These are phyloP conservation scores for Metallyticus violacea DNA, from an alignment of 2,888 invertebrate genomes.

Conservation along the genomic window DNA sequence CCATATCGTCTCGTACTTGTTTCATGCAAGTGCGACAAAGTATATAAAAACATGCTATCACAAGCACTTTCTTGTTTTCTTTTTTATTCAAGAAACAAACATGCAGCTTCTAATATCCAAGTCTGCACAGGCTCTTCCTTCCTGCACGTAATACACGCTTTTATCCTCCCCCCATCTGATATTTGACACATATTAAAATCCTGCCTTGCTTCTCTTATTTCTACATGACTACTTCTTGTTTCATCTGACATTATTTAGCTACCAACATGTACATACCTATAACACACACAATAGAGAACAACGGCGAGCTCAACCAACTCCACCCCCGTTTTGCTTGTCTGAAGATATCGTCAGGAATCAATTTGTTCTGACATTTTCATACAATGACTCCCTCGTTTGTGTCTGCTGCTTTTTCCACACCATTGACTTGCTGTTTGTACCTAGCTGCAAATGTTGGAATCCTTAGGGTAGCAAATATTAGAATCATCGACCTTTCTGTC, in stretches of 20 bases:
- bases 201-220: background rate
- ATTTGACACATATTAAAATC: conserved; percentile 15
- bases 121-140: too few species aligned
- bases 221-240: background rate
- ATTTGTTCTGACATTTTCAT: conserved; percentile 34
- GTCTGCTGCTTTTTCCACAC: conserved; percentile 23
- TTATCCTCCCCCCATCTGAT: background rate
- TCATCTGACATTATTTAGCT: background rate
- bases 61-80: too few species aligned
- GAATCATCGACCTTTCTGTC: background rate
- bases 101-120: too few species aligned
- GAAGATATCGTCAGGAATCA: conserved; percentile 32
- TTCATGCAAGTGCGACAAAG: too few species aligned
- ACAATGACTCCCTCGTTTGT: conserved; percentile 29
- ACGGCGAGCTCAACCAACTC: background rate
- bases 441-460: background rate
- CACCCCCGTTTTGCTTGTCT: background rate
- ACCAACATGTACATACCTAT: background rate
- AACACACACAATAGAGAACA: background rate
- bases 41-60: too few species aligned
- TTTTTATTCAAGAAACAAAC: too few species aligned
- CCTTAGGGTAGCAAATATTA: background rate
- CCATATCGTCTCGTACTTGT: too few species aligned
- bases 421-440: conserved; percentile 30
- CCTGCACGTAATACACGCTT: background rate